Conservation (phyloP, 2,888 invertebrate genomes). For the Halictus ligatus region DNA sequence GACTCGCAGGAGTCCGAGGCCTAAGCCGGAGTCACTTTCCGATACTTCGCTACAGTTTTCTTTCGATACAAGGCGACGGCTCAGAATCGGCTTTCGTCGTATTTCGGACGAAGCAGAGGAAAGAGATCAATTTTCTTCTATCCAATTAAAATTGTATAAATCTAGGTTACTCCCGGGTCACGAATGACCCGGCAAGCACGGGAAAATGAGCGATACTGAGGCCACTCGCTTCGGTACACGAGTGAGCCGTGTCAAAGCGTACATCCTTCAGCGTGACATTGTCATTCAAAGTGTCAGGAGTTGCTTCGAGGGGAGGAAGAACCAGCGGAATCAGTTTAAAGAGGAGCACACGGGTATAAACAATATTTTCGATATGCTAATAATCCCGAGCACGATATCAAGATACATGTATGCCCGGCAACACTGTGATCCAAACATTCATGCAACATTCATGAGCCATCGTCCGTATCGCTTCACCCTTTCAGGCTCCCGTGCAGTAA, state of each 20-base stretch:
- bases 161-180: too few species aligned
- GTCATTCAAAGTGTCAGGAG: constrained; percentile 24
- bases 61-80: too few species aligned
- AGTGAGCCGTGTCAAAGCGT: background rate
- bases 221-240: background rate
- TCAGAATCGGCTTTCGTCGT: too few species aligned
- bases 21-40: too few species aligned
- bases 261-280: background rate
- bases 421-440: constrained; percentile 63
- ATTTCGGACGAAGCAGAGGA: too few species aligned
- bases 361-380: constrained; percentile 70
- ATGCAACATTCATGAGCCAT: constrained; percentile 71
- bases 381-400: constrained; percentile 59
- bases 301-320: background rate
- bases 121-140: too few species aligned
- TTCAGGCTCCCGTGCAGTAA: constrained; percentile 58
- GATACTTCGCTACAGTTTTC: too few species aligned
- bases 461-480: constrained; percentile 61
- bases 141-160: too few species aligned
- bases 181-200: too few species aligned
- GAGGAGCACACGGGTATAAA: constrained; percentile 26
- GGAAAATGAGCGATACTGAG: background rate
- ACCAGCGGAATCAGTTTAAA: constrained; percentile 31
- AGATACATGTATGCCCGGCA: constrained; percentile 48
- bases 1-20: too few species aligned